Percentiles rank a stretch among this genome's conserved stretches.
Conservation (phyloP, 2,113 vertebrate genomes). For the Phylloscopus whistleri region DNA sequence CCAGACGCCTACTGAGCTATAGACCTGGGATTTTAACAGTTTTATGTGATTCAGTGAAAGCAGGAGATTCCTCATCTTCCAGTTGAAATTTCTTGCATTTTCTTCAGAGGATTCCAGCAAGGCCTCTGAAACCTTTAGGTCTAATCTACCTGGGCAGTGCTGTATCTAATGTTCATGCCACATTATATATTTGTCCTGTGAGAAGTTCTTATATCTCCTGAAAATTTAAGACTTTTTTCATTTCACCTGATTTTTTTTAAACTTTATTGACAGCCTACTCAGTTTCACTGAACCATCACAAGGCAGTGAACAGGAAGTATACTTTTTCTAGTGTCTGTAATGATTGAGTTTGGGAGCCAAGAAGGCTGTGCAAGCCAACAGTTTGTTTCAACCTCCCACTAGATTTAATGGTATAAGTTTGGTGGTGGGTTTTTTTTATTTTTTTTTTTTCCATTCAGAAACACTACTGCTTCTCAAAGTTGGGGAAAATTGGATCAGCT, state of each 20-base stretch:
- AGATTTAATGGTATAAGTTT: not conserved
- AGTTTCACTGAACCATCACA: not conserved
- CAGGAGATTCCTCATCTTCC: not conserved
- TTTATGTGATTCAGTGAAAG: not conserved
- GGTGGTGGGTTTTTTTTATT: not conserved
- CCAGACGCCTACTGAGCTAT: not conserved
- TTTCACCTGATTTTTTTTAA: not conserved
- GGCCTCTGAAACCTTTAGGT: not conserved
- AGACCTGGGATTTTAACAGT: not conserved
- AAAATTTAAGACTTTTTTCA: not conserved
- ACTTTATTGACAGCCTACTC: not conserved
- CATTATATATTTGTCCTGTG: not conserved
- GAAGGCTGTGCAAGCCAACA: not conserved
- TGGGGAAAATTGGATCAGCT: not conserved
- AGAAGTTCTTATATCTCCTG: not conserved
- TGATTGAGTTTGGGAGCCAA: not conserved
- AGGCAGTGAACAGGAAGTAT: not conserved
- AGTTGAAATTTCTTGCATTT: not conserved
- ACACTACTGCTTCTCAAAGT: not conserved
- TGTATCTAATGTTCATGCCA: not conserved
- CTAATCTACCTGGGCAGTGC: not conserved
- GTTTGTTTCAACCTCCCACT: not conserved
- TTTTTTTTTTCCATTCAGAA: not conserved
- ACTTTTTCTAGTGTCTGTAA: not conserved
- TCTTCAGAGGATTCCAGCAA: not conserved